Conservation (phyloP, 2,797 vertebrate species). For the Iguana delicatissima region DNA sequence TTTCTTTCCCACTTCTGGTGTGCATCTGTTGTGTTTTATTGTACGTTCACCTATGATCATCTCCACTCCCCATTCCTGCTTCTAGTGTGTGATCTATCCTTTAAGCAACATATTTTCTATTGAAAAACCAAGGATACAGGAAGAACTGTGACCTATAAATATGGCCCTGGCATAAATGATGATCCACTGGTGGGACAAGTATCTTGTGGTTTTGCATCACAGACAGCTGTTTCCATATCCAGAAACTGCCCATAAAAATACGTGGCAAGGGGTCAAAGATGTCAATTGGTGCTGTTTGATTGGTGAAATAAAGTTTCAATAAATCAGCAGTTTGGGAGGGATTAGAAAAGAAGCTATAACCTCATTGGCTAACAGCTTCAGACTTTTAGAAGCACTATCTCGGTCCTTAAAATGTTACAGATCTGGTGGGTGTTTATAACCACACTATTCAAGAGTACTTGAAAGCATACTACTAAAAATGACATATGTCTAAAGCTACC, state of each 20-base stretch:
- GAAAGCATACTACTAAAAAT: constrained; percentile 11
- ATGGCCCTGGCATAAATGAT: not conserved
- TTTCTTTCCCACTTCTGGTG: not conserved
- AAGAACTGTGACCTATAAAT: not conserved
- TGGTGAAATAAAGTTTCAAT: not conserved
- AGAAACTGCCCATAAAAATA: not conserved
- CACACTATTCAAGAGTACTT: not conserved
- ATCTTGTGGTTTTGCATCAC: not conserved
- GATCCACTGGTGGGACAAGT: not conserved
- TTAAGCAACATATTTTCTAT: not conserved
- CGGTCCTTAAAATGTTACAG: not conserved
- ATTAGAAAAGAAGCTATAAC: not conserved
- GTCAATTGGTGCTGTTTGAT: not conserved
- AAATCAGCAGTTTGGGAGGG: not conserved
- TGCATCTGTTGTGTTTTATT: no score
- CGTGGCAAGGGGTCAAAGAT: not conserved
- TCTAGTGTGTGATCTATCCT: not conserved
- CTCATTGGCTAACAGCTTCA: not conserved
- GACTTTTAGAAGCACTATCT: not conserved
- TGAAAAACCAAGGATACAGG: not conserved
- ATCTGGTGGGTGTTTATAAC: constrained; percentile 27
- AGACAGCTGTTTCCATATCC: not conserved
- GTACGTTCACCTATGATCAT: not conserved
- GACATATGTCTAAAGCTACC: not conserved
- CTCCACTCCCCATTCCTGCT: not conserved